Conservation (phyloP, 2,888 invertebrate species). For the Nebria salina region DNA sequence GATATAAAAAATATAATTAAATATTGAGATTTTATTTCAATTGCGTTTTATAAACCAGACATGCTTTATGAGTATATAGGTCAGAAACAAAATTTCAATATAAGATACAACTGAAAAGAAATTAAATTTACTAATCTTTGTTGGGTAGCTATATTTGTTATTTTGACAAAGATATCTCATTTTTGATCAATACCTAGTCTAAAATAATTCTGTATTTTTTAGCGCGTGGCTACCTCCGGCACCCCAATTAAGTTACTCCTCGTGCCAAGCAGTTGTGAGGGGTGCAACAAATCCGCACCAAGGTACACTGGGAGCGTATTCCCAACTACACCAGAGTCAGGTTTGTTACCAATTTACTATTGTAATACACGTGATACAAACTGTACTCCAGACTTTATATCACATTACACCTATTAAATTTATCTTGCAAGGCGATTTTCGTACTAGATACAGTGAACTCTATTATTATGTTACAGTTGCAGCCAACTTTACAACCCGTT, state of each 20-base stretch:
- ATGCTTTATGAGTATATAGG: too few species aligned
- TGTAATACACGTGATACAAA: not conserved
- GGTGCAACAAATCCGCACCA: constrained; percentile 42
- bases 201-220: constrained; percentile 31
- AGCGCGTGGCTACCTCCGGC: constrained; percentile 61
- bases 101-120: too few species aligned
- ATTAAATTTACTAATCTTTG: too few species aligned
- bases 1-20: too few species aligned
- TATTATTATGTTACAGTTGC: constrained; percentile 53
- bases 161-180: too few species aligned
- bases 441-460: constrained; percentile 2
- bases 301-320: constrained; percentile 47
- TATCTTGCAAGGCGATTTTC: not conserved
- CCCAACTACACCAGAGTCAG: constrained; percentile 50
- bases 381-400: not conserved
- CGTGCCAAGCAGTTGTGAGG: constrained; percentile 57
- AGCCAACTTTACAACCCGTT: constrained; percentile 60
- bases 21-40: too few species aligned
- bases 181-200: too few species aligned
- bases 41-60: too few species aligned
- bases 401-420: not conserved
- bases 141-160: too few species aligned
- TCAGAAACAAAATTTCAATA: too few species aligned
- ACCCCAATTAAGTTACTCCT: constrained; percentile 60
- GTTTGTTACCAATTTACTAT: constrained; percentile 29